Evolutionary conservation across 2,888 invertebrate genomes (phyloP).

Genomic region (Hypomecis atomaria): DNA sequence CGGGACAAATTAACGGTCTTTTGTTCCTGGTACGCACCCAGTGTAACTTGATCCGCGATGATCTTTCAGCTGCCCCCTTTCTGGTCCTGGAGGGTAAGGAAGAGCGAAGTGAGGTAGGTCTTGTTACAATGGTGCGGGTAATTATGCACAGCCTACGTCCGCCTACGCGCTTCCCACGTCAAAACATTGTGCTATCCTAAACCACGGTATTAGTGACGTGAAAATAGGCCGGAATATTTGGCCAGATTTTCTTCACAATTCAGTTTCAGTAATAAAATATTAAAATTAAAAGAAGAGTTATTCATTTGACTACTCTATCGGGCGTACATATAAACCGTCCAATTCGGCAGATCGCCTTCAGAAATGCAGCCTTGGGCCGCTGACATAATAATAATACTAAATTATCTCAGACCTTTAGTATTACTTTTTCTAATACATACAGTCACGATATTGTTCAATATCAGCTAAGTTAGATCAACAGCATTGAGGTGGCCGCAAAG

Average conservation of each 20-base stretch:
- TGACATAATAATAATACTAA: too few species aligned
- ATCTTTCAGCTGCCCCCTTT: constrained; percentile 9
- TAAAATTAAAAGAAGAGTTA: background rate
- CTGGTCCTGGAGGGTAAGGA: constrained; percentile 10
- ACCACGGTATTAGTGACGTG: constrained; percentile 36
- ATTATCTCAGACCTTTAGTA: too few species aligned
- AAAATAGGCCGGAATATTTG: constrained; percentile 30
- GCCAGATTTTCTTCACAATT: constrained; percentile 5
- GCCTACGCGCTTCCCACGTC: constrained; percentile 67
- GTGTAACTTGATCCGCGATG: constrained; percentile 39
- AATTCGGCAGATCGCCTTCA: too few species aligned
- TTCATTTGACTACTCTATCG: background rate
- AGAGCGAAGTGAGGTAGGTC: constrained; percentile 44
- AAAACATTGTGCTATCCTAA: constrained; percentile 37
- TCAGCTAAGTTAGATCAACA: too few species aligned
- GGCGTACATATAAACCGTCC: background rate
- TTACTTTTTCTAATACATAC: too few species aligned
- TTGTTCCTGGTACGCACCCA: constrained; percentile 53
- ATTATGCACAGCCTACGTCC: constrained; percentile 68
- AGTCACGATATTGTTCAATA: too few species aligned
- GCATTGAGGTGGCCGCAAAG: too few species aligned
- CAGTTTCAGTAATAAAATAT: background rate
- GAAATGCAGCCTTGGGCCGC: too few species aligned
- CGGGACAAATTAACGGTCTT: constrained; percentile 59
- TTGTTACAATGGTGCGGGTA: constrained; percentile 50